Evolutionary conservation across 2,888 invertebrate species (phyloP).

Genomic region (Hybos culiciformis): DNA sequence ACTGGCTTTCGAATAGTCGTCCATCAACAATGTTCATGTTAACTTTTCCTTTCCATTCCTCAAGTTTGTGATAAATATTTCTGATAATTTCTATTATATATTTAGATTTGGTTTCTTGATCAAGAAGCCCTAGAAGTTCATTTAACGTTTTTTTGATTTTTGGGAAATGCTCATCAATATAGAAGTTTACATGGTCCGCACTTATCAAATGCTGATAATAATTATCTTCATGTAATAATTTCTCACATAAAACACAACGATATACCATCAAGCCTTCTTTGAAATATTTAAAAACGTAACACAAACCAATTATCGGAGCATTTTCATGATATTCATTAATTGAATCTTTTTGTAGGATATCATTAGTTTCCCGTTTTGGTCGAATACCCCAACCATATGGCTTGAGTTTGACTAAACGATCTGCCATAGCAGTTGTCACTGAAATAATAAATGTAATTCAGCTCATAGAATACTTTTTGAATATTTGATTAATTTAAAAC

Average conservation of each 20-base stretch:
- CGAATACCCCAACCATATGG: neutral
- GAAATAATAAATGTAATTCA: too few relatives aligned
- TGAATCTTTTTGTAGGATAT: neutral
- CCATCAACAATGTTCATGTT: neutral
- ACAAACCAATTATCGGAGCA: neutral
- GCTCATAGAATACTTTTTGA: too few relatives aligned
- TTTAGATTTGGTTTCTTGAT: neutral
- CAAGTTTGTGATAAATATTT: neutral
- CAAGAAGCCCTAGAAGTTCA: neutral
- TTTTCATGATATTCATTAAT: neutral
- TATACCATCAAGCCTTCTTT: neutral
- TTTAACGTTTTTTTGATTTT: neutral
- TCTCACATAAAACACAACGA: neutral
- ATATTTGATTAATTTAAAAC: too few relatives aligned
- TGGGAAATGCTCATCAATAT: neutral
- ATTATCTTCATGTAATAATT: neutral
- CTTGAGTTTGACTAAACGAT: neutral
- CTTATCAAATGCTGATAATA: neutral
- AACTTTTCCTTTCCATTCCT: neutral
- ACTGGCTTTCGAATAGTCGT: neutral
- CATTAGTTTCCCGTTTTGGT: neutral
- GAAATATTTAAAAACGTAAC: conserved; percentile 1
- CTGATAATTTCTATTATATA: neutral
- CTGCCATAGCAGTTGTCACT: neutral
- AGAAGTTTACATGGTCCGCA: neutral